Conservation (phyloP, 1,140 invertebrate species). For the Drosophila miranda region DNA sequence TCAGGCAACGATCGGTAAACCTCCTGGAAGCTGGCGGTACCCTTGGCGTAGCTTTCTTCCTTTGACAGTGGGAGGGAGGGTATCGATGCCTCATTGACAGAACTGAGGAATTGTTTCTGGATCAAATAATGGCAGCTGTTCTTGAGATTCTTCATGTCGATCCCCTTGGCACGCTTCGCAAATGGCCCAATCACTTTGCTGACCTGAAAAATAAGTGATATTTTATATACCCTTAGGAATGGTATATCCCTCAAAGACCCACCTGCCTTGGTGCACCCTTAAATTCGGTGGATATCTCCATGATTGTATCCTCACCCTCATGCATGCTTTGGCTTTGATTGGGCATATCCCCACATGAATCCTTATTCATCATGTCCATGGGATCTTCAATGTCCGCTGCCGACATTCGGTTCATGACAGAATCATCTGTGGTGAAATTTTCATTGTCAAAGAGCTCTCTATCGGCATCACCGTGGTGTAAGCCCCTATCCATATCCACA, state of each 20-base stretch:
- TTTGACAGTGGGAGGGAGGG: slow-evolving; percentile 45
- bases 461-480: slow-evolving; percentile 38
- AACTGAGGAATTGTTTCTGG: slow-evolving; percentile 58
- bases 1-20: slow-evolving; percentile 85
- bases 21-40: slow-evolving; percentile 80
- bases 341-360: slow-evolving; percentile 7
- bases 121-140: slow-evolving; percentile 84
- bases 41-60: slow-evolving; percentile 56
- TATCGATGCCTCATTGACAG: slow-evolving; percentile 38
- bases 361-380: slow-evolving; percentile 56
- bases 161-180: slow-evolving; percentile 88
- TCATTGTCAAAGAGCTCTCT: slow-evolving; percentile 61
- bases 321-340: no score
- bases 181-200: slow-evolving; percentile 86
- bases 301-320: no score
- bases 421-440: slow-evolving; percentile 44
- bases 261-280: slow-evolving; percentile 77
- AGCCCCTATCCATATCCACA: slow-evolving; percentile 27
- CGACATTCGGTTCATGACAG: slow-evolving; percentile 2
- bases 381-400: no score
- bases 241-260: not conserved
- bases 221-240: not conserved
- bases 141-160: slow-evolving; percentile 90
- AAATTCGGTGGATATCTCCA: slow-evolving; percentile 67
- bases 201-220: slow-evolving; percentile 78